Evolutionary conservation across 2,888 invertebrate genomes (phyloP).

Genomic region (Drosophila peninsularis): DNA sequence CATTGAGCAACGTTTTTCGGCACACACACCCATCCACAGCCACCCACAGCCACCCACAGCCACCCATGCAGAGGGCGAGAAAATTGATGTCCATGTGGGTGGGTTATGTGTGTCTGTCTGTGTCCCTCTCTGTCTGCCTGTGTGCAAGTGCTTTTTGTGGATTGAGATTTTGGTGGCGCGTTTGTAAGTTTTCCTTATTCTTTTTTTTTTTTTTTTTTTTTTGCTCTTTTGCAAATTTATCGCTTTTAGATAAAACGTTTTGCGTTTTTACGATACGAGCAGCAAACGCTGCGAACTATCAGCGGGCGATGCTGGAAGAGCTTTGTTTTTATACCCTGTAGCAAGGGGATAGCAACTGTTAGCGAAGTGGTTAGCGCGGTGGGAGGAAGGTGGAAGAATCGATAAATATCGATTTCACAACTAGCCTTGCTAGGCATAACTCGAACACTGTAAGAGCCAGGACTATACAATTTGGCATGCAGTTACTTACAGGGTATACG

Average conservation of each 20-base stretch:
- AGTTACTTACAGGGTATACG: neutral
- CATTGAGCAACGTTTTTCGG: slow-evolving; percentile 3
- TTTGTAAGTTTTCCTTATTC: slow-evolving; percentile 22
- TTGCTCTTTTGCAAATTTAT: slow-evolving; percentile 71
- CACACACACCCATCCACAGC: slow-evolving; percentile 18
- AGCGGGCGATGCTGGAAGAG: slow-evolving; percentile 14
- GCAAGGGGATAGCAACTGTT: neutral
- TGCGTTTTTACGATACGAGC: slow-evolving; percentile 73
- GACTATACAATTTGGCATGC: neutral
- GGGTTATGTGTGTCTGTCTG: slow-evolving; percentile 22
- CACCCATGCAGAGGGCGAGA: slow-evolving; percentile 20
- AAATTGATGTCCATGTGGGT: slow-evolving; percentile 53
- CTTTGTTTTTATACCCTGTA: slow-evolving; percentile 29
- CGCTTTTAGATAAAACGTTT: slow-evolving; percentile 79
- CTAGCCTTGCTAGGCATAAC: no score
- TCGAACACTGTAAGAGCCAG: neutral
- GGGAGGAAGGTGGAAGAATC: neutral
- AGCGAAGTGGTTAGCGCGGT: no score
- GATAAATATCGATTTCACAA: neutral
- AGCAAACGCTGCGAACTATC: slow-evolving; percentile 62
- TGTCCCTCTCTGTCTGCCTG: slow-evolving; percentile 25
- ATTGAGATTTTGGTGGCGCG: slow-evolving; percentile 32
- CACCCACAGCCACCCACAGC: neutral
- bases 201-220: neutral
- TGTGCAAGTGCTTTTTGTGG: slow-evolving; percentile 16